Conservation (phyloP, 2,797 vertebrate genomes). For the Ficedula albicollis region DNA sequence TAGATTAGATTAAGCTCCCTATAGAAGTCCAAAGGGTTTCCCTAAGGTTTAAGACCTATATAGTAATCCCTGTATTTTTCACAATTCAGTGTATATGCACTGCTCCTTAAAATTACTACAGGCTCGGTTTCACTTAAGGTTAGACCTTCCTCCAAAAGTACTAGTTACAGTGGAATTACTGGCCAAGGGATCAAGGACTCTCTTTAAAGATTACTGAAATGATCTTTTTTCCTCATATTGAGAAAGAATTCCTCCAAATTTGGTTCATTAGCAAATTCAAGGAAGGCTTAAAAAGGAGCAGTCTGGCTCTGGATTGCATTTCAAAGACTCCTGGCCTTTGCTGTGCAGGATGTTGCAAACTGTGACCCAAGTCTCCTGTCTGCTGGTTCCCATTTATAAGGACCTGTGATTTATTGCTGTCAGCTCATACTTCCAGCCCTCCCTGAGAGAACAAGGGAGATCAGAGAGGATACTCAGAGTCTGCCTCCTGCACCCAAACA, state of each 20-base stretch:
- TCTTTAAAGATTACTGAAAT: neutral
- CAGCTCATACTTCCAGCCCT: neutral
- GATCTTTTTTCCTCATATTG: neutral
- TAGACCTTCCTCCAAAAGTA: neutral
- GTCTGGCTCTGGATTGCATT: neutral
- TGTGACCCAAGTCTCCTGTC: neutral
- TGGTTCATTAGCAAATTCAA: neutral
- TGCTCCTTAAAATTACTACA: constrained; percentile 9
- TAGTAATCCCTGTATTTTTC: constrained; percentile 9
- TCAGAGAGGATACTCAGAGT: neutral
- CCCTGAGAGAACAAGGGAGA: neutral
- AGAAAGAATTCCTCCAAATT: neutral
- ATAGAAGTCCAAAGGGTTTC: constrained; percentile 23
- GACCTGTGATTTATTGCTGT: neutral
- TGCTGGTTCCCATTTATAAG: neutral
- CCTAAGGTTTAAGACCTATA: constrained; percentile 17
- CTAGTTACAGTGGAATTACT: neutral
- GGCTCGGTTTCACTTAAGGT: neutral
- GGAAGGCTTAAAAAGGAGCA: neutral
- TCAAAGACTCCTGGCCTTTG: neutral
- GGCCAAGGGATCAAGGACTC: neutral
- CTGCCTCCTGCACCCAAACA: neutral
- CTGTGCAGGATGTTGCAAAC: neutral
- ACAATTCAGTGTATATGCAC: neutral
- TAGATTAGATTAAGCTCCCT: constrained; percentile 52